Percentiles rank a stretch among this genome's conserved stretches.
Conservation (phyloP, 2,888 invertebrate genomes). For the Dasysyrphus albostriatus region DNA sequence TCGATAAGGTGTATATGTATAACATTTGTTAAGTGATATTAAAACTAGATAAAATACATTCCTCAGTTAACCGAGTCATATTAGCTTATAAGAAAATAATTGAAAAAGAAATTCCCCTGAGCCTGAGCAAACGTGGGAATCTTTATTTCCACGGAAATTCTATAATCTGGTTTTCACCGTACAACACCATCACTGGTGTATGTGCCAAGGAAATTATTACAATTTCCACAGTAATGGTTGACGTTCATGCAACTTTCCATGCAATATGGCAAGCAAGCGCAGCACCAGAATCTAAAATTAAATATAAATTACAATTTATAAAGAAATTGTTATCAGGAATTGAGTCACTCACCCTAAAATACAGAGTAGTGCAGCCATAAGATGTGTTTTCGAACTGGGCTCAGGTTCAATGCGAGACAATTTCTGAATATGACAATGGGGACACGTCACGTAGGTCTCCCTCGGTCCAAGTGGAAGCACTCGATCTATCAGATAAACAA, state of each 20-base stretch:
- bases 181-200: slow-evolving; percentile 78
- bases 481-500: slow-evolving; percentile 77
- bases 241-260: slow-evolving; percentile 85
- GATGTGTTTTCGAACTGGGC: slow-evolving; percentile 81
- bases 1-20: too few species aligned
- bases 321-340: slow-evolving; percentile 13
- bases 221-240: slow-evolving; percentile 86
- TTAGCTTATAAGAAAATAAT: background rate
- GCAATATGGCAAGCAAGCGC: slow-evolving; percentile 86
- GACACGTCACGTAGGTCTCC: slow-evolving; percentile 80
- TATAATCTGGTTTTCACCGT: background rate
- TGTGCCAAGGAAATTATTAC: slow-evolving; percentile 85
- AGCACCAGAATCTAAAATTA: slow-evolving; percentile 84
- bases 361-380: slow-evolving; percentile 81
- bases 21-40: background rate
- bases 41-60: background rate
- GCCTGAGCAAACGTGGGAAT: background rate
- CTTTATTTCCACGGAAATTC: background rate
- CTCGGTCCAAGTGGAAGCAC: slow-evolving; percentile 80
- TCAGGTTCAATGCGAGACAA: slow-evolving; percentile 81
- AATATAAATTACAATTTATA: background rate
- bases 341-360: slow-evolving; percentile 80
- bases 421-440: slow-evolving; percentile 80
- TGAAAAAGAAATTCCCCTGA: background rate
- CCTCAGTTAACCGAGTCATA: background rate